Evolutionary conservation across 2,888 invertebrate species (phyloP).

Genomic region (Eilema depressum): DNA sequence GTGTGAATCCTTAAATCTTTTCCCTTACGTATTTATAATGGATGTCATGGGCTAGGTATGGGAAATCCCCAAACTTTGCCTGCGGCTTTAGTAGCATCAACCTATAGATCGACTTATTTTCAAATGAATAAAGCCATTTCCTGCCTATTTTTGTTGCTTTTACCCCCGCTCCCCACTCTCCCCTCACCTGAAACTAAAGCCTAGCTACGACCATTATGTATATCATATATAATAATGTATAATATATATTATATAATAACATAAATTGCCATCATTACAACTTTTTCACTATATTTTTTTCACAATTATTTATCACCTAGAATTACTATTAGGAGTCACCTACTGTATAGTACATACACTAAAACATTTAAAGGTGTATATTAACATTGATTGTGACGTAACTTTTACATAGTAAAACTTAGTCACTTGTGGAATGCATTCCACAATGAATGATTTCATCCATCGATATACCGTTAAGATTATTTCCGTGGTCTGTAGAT

Average conservation of each 20-base stretch:
- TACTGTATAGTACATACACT: neutral
- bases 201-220: neutral
- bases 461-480: neutral
- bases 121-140: too few relatives aligned
- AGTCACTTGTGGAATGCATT: neutral
- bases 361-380: neutral
- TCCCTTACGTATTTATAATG: too few relatives aligned
- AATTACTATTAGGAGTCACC: neutral
- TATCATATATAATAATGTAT: too few relatives aligned
- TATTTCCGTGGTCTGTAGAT: neutral
- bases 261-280: neutral
- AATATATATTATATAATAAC: too few relatives aligned
- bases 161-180: too few relatives aligned
- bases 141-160: too few relatives aligned
- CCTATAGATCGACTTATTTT: too few relatives aligned
- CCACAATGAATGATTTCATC: neutral
- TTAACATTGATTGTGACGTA: neutral
- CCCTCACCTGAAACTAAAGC: neutral
- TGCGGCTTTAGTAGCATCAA: too few relatives aligned
- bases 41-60: too few relatives aligned
- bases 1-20: too few relatives aligned
- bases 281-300: neutral
- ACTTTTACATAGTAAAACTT: constrained; percentile 11
- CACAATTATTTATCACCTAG: neutral
- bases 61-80: too few relatives aligned